Conservation (phyloP, 2,888 invertebrate genomes). For the Tridacna crocea region DNA sequence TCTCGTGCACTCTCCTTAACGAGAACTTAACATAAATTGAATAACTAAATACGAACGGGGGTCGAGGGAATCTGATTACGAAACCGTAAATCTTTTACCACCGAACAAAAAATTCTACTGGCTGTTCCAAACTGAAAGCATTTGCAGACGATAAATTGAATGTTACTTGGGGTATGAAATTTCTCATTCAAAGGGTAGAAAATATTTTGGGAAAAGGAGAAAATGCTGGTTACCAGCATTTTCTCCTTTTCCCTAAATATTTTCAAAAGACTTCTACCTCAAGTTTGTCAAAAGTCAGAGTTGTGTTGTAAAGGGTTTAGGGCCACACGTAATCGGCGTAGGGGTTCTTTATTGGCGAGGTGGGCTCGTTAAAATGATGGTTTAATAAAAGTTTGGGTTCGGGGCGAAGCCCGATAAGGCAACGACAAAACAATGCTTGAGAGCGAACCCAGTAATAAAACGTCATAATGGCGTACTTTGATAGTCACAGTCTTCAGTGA, state of each 20-base stretch:
- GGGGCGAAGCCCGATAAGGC: constrained; percentile 20
- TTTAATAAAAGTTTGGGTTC: constrained; percentile 13
- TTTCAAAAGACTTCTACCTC: too few species aligned
- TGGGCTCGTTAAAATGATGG: constrained; percentile 16
- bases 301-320: background rate
- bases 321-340: constrained; percentile 22
- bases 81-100: constrained; percentile 2
- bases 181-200: too few species aligned
- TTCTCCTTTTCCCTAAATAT: too few species aligned
- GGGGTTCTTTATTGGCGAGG: constrained; percentile 20
- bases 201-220: too few species aligned
- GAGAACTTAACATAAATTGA: constrained; percentile 23
- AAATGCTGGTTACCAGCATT: too few species aligned
- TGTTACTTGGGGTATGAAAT: too few species aligned
- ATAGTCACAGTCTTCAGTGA: background rate
- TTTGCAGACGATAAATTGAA: too few species aligned
- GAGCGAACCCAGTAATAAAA: constrained; percentile 11
- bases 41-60: constrained; percentile 15
- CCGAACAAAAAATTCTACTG: too few species aligned
- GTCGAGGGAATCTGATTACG: constrained; percentile 25
- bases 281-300: too few species aligned
- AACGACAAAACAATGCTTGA: constrained; percentile 10
- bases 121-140: too few species aligned
- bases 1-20: constrained; percentile 17
- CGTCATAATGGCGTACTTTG: constrained; percentile 7